Base-by-base conservation (phyloP, 2,888 invertebrate species). In the Diloba caeruleocephala region DNA sequence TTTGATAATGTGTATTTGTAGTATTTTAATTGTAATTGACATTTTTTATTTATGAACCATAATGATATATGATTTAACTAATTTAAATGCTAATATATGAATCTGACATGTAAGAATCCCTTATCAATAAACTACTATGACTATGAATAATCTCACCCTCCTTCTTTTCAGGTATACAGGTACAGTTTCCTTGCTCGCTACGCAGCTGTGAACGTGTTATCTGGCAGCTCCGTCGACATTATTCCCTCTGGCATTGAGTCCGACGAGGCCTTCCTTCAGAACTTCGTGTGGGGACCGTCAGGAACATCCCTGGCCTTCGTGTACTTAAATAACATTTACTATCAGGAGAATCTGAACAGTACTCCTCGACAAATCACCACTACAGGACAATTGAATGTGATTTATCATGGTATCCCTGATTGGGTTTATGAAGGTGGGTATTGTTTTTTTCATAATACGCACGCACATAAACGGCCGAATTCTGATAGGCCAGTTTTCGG, bases 391-490 rank as follows among this genome's bases (percentile, higher is more conserved):
- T 87, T 92, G 37, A 94, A 95, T 23, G 94, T 94, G 6, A 93
- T 97, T 43, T 96, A 96, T 79, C 97, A 98, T 84, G 98, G 98
- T 19, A 95, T 98, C 7, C 97, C 98, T 21, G 98, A 99, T 88
- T 99, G 98, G 98, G 97, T 98, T 0, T 98, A 98, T 88, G 98
- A 98, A 95, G 97, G 97, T 97, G 80, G 74, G 85, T 67, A 21
- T 15, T 52, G 0, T 8, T 31, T 19, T 6, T n/a, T n/a, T n/a
- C n/a, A n/a, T n/a, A n/a, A n/a, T n/a, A n/a, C n/a, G n/a, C n/a
- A n/a, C n/a, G n/a, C n/a, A n/a, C n/a, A n/a, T n/a, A n/a, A n/a
- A n/a, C n/a, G n/a, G n/a, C n/a, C n/a, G n/a, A n/a, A n/a, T n/a
- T n/a, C n/a, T n/a, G n/a, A n/a, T n/a, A n/a, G n/a, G n/a, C n/a